A percentile compares a stretch with the other conserved stretches of the same genome.
Conservation (phyloP, 2,797 vertebrate genomes). For the Hydrocynus forskahlii region DNA sequence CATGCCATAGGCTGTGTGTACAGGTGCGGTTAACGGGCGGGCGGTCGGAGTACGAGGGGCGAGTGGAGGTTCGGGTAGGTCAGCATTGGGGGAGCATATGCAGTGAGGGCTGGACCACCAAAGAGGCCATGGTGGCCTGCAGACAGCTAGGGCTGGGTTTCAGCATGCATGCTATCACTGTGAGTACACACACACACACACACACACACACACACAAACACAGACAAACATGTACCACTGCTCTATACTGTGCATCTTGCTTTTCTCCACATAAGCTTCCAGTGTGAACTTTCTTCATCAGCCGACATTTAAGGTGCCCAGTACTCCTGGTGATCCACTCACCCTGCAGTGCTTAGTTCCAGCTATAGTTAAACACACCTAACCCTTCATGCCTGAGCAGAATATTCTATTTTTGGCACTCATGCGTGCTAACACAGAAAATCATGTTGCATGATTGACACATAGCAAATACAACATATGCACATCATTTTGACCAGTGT, state of each 20-base stretch:
- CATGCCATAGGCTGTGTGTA: conserved; percentile 75
- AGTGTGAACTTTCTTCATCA: neutral
- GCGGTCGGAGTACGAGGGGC: conserved; percentile 83
- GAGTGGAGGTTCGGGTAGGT: conserved; percentile 88
- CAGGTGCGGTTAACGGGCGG: conserved; percentile 89
- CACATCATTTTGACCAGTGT: no score
- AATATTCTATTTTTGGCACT: no score
- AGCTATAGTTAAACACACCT: no score
- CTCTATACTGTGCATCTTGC: neutral
- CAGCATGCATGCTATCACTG: conserved; percentile 89
- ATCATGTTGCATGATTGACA: no score
- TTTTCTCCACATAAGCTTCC: neutral
- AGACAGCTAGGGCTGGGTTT: conserved; percentile 90
- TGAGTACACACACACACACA: conserved; percentile 73
- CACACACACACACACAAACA: conserved; percentile 1
- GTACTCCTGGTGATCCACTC: neutral
- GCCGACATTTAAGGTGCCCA: neutral
- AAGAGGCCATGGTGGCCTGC: conserved; percentile 90
- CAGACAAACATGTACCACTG: neutral
- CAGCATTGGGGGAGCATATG: conserved; percentile 88
- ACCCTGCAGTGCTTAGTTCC: neutral
- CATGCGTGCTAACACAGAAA: no score
- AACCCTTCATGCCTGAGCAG: no score
- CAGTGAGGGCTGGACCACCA: conserved; percentile 90
- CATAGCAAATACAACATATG: no score